These are phyloP conservation scores for Xerus inauris DNA, from an alignment of 2,113 vertebrate species.

Conservation along the genomic window DNA sequence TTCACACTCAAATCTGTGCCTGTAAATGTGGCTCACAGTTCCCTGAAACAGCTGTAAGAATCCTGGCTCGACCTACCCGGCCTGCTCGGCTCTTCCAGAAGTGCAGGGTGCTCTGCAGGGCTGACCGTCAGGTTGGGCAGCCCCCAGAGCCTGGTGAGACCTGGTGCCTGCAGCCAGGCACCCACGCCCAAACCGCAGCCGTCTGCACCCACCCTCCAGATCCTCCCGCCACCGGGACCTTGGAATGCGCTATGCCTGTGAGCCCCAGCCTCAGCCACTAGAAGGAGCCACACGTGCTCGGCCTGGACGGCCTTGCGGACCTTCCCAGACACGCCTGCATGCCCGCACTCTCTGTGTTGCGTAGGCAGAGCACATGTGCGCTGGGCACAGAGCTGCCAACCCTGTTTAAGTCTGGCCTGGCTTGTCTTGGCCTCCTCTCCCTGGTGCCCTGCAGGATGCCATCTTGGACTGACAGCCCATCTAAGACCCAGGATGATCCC, in stretches of 20 bases:
- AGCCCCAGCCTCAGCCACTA: too few species aligned
- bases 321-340: too few species aligned
- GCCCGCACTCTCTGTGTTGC: fast-evolving
- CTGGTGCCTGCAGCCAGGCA: fast-evolving
- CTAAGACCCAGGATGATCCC: too few species aligned
- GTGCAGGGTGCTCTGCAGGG: conserved; percentile 69
- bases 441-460: too few species aligned
- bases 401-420: too few species aligned
- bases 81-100: conserved; percentile 74
- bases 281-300: fast-evolving
- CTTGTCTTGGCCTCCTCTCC: too few species aligned
- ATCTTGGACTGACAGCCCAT: not conserved
- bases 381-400: too few species aligned
- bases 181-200: too few species aligned
- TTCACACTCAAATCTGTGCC: conserved; percentile 66
- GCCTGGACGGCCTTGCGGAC: fast-evolving
- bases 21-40: conserved; percentile 67
- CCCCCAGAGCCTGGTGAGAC: conserved; percentile 62
- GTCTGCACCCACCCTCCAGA: not conserved
- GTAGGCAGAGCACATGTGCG: not conserved
- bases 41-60: conserved; percentile 74
- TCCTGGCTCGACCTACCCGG: conserved; percentile 60
- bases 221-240: not conserved
- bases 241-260: fast-evolving
- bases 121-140: conserved; percentile 76